Evolutionary conservation across 2,797 vertebrate species (phyloP), one percentile per base, ranked within the genome.

Genomic region (Prunella strophiata): DNA sequence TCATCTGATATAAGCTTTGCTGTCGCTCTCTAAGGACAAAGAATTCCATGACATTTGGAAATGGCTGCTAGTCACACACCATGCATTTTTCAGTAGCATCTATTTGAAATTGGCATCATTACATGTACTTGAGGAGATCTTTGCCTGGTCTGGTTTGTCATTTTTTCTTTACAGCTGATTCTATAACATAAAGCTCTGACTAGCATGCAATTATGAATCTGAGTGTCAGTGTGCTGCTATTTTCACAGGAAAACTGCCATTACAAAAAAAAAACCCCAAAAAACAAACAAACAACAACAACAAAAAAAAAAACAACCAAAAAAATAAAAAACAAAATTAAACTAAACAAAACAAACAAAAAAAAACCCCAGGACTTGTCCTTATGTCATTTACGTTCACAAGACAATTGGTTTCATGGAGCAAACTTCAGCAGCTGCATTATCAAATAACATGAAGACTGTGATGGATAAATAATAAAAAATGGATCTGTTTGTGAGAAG

Each of bases 11-110:
- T 54, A 70, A 63, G 59, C 42, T 91, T 81, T 84, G 30, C 40
- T 81, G 25, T 89, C 47, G 43, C 43, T 72, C 36, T 88, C 30
- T 42, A 36, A 82, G 47, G 30, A 25, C 43, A 89, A 86, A 75
- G 70, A 78, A 70, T 72, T 81, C 66, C 50, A 4, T 85, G 81
- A 87, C 63, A 89, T 89, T 93, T 91, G 59, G 34, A 94, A 76
- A 85, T 50, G 26, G 57, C 78, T 94, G 38, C 61, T 74, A 51
- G 40, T 73, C 92, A 74, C 43, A 76, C 30, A 48, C 51, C 29
- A 34, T 62, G 43, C 42, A 85, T 89, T 94, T 91, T 93, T 89
- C 78, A 94, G 55, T 25, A 82, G 51, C 67, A 70, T 79, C 52
- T 58, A 34, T 82, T 91, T 82, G 55, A 78, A 88, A 78, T 29